These are phyloP conservation scores for Eurytoma californica DNA, from an alignment of 2,888 invertebrate genomes.

Conservation along the genomic window DNA sequence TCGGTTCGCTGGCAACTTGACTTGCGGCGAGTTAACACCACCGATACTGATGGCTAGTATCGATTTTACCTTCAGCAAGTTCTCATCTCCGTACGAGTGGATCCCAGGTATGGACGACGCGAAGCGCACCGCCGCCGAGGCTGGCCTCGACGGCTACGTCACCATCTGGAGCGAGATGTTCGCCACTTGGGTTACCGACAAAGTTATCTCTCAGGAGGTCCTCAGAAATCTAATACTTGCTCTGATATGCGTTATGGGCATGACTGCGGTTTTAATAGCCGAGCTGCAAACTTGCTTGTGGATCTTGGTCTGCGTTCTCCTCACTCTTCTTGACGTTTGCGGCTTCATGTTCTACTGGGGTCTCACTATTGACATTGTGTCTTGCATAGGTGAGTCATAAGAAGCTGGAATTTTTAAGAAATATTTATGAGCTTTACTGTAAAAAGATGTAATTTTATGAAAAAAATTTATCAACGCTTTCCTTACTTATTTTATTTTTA, in stretches of 20 bases:
- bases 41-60: conserved; percentile 79
- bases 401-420: background rate
- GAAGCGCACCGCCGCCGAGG: conserved; percentile 77
- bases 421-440: background rate
- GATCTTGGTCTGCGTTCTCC: conserved; percentile 85
- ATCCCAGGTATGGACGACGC: conserved; percentile 85
- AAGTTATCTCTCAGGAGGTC: conserved; percentile 85
- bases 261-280: conserved; percentile 85
- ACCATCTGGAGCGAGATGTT: conserved; percentile 85
- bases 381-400: conserved; percentile 81
- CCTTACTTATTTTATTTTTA: background rate
- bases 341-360: conserved; percentile 90
- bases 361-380: conserved; percentile 87
- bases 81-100: conserved; percentile 81
- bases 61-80: conserved; percentile 80
- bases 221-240: conserved; percentile 86
- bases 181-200: conserved; percentile 87
- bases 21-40: conserved; percentile 80
- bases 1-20: conserved; percentile 78
- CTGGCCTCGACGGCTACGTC: conserved; percentile 79
- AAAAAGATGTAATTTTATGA: background rate
- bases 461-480: background rate
- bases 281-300: conserved; percentile 86
- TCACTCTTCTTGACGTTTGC: conserved; percentile 85
- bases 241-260: conserved; percentile 86